Evolutionary conservation across 2,888 invertebrate species (phyloP), one percentile per base, ranked within the genome.

Genomic region (Orgyia antiqua): DNA sequence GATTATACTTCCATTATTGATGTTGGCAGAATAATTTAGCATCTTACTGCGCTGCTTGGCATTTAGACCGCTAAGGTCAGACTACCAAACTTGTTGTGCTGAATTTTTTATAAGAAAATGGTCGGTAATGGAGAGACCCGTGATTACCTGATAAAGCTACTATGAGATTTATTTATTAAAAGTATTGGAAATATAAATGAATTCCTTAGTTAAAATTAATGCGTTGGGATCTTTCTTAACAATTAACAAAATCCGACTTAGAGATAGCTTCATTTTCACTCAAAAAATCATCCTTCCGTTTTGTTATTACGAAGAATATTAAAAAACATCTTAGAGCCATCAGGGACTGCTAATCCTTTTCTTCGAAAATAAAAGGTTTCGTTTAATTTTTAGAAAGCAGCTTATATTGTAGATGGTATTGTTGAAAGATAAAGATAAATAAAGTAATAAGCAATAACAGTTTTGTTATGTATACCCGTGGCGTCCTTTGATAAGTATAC

Each of bases 401-500:
- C n/a, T n/a, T n/a, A n/a, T n/a, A n/a, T n/a, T n/a, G n/a, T n/a
- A n/a, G n/a, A n/a, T n/a, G n/a, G n/a, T n/a, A n/a, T n/a, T n/a
- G n/a, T n/a, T n/a, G n/a, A n/a, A n/a, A n/a, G 55, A 57, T 60
- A 58, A 61, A 54, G 47, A 51, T 59, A 65, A 68, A 69, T 65
- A 68, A 63, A 58, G 42, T 50, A 45, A 68, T 64, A 71, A 70
- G 44, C 46, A 61, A 61, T 62, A 60, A 67, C 66, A 57, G 54
- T 59, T 64, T 63, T 34, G 42, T 15, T 15, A 6, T 15, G 15
- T 15, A 15, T 15, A 15, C 6, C 4, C 15, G 15, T 15, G 15
- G 15, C 15, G 15, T 4, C 15, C 4, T 15, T 15, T 15, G n/a
- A n/a, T n/a, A n/a, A 15, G 15, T 15, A 15, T 4, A 15, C 15